Evolutionary conservation across 2,113 vertebrate species (phyloP).

Genomic region (Bucco capensis): DNA sequence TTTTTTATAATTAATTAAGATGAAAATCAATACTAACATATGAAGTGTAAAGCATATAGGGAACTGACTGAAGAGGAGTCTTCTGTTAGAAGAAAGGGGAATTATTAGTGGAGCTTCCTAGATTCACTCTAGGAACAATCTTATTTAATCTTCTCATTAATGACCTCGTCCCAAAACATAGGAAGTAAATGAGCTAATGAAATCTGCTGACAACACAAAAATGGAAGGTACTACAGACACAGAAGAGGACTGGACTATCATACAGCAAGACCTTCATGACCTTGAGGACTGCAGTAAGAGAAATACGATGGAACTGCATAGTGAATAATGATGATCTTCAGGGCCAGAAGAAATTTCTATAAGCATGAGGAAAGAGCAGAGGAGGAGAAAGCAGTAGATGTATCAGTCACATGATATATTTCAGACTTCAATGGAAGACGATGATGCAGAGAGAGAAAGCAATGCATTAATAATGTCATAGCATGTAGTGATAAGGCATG

Average conservation of each 20-base stretch:
- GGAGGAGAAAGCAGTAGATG: not conserved
- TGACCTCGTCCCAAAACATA: conserved; percentile 3
- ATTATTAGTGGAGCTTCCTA: not conserved
- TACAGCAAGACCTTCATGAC: not conserved
- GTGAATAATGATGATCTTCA: not conserved
- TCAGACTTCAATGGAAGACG: not conserved
- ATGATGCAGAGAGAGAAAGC: not conserved
- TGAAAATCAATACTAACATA: not conserved
- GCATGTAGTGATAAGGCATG: not conserved
- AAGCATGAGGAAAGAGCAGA: not conserved
- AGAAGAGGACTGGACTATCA: not conserved
- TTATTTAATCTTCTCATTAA: conserved; percentile 35
- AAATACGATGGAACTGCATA: not conserved
- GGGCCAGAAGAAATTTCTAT: not conserved
- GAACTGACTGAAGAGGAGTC: not conserved
- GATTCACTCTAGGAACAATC: not conserved
- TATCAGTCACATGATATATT: not conserved
- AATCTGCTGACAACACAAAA: not conserved
- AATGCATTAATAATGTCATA: not conserved
- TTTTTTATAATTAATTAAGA: conserved; percentile 9
- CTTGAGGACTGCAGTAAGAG: not conserved
- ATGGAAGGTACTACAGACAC: not conserved
- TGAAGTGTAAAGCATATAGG: not conserved
- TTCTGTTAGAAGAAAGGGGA: not conserved
- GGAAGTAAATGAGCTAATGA: not conserved